phyloP scores from a whole-genome alignment of 2,888 invertebrate species.

The Athalia circularis region DNA sequence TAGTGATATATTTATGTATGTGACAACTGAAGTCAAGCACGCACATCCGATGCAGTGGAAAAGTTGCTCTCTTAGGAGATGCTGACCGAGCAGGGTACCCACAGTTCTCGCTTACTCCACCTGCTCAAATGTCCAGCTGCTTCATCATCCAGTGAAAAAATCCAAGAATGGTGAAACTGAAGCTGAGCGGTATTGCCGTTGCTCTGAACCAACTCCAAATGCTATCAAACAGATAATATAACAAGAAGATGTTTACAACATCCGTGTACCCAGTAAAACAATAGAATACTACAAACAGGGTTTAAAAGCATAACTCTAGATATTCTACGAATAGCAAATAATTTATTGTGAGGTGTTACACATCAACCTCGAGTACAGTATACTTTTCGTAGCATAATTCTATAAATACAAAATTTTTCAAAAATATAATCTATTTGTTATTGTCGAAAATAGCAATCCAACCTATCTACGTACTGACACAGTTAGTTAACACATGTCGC shows the following conservation, averaged over 20 bases:
- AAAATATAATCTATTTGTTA: constrained; percentile 22
- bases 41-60: too few species aligned
- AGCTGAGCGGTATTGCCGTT: constrained; percentile 85
- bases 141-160: constrained; percentile 88
- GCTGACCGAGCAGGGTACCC: too few species aligned
- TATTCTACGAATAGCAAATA: constrained; percentile 38
- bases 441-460: constrained; percentile 12
- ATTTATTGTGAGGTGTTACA: constrained; percentile 40
- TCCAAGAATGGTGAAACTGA: constrained; percentile 85
- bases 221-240: constrained; percentile 74
- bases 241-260: neutral
- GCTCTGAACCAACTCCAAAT: constrained; percentile 86
- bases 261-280: neutral
- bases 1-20: too few species aligned
- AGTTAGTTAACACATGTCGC: too few species aligned
- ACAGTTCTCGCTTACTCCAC: neutral
- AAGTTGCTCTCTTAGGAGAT: too few species aligned
- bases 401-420: constrained; percentile 25
- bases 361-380: constrained; percentile 31
- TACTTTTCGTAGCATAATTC: constrained; percentile 32
- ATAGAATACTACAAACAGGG: neutral
- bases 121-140: constrained; percentile 78
- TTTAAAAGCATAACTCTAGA: constrained; percentile 26
- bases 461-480: neutral
- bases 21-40: too few species aligned